A percentile compares a stretch with the other conserved stretches of the same genome.
These are phyloP conservation scores for Melanotaenia nigrans DNA, from an alignment of 2,797 vertebrate species.

Conservation along the genomic window DNA sequence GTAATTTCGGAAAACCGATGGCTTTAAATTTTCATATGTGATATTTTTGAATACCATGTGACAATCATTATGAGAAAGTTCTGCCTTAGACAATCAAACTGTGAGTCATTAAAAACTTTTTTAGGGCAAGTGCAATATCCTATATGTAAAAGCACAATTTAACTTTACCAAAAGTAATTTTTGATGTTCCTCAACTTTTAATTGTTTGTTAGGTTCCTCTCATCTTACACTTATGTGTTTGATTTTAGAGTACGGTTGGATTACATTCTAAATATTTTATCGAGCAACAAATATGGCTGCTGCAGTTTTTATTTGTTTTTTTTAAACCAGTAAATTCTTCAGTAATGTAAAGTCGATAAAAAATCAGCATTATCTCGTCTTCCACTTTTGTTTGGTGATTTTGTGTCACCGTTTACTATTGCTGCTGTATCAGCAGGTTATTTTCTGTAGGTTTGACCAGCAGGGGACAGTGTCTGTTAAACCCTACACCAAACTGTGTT, in stretches of 20 bases:
- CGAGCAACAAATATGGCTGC: conserved; percentile 28
- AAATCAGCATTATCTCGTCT: conserved; percentile 27
- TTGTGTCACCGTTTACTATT: conserved; percentile 44
- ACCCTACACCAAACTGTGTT: conserved; percentile 22
- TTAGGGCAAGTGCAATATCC: conserved; percentile 80
- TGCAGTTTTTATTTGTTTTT: neutral
- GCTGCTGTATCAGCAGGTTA: conserved; percentile 80
- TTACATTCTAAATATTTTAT: conserved; percentile 26
- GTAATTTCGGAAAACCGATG: conserved; percentile 37
- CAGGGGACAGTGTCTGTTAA: conserved; percentile 75
- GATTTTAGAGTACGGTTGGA: conserved; percentile 20
- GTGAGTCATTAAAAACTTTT: conserved; percentile 71
- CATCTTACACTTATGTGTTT: conserved; percentile 22
- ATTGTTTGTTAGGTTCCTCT: conserved; percentile 14
- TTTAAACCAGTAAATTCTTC: conserved; percentile 11
- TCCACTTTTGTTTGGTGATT: conserved; percentile 39
- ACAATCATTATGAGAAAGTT: conserved; percentile 43
- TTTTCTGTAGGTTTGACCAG: conserved; percentile 66
- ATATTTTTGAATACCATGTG: conserved; percentile 41
- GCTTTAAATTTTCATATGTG: conserved; percentile 57
- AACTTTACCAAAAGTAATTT: conserved; percentile 53
- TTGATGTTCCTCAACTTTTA: conserved; percentile 16
- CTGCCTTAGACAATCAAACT: conserved; percentile 77
- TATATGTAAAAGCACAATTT: conserved; percentile 48
- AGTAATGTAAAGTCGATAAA: neutral